Evolutionary conservation across 2,888 invertebrate genomes (phyloP).

Genomic region (Andrena minutula): DNA sequence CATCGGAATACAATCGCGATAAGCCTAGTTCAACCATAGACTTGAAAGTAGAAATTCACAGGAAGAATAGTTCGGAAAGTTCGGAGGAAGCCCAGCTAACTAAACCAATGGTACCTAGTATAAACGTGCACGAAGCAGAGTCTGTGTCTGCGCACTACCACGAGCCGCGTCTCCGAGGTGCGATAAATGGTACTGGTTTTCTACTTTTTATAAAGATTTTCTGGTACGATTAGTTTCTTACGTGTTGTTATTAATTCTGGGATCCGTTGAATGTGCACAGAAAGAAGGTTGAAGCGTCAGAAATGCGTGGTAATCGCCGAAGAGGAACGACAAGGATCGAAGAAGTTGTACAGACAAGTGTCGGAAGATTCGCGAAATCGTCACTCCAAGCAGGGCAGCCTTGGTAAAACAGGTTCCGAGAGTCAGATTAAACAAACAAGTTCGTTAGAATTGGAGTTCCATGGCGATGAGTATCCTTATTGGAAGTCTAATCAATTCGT

Average conservation of each 20-base stretch:
- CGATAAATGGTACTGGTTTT: conserved; percentile 75
- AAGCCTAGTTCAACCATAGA: conserved; percentile 87
- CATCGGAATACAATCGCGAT: conserved; percentile 83
- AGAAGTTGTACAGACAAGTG: conserved; percentile 80
- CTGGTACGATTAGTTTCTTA: not conserved
- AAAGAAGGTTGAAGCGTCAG: conserved; percentile 76
- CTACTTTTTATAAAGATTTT: conserved; percentile 3
- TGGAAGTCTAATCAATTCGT: conserved; percentile 83
- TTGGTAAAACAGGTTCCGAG: conserved; percentile 85
- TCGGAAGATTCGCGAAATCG: conserved; percentile 81
- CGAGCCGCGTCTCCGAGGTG: conserved; percentile 74
- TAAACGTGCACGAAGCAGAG: conserved; percentile 79
- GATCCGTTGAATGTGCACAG: conserved; percentile 60
- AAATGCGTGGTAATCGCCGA: conserved; percentile 78
- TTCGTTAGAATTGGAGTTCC: conserved; percentile 86
- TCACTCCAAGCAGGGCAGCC: conserved; percentile 81
- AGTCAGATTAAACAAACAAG: conserved; percentile 86
- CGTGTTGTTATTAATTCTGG: conserved; percentile 22
- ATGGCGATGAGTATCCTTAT: conserved; percentile 80
- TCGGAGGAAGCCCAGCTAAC: conserved; percentile 89
- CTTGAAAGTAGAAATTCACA: conserved; percentile 96
- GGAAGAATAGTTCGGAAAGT: conserved; percentile 95
- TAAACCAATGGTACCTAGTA: conserved; percentile 77
- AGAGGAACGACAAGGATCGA: conserved; percentile 75
- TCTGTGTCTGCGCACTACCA: conserved; percentile 72